These are phyloP conservation scores for Homarus gammarus DNA, from an alignment of 2,888 invertebrate species.

Conservation along the genomic window DNA sequence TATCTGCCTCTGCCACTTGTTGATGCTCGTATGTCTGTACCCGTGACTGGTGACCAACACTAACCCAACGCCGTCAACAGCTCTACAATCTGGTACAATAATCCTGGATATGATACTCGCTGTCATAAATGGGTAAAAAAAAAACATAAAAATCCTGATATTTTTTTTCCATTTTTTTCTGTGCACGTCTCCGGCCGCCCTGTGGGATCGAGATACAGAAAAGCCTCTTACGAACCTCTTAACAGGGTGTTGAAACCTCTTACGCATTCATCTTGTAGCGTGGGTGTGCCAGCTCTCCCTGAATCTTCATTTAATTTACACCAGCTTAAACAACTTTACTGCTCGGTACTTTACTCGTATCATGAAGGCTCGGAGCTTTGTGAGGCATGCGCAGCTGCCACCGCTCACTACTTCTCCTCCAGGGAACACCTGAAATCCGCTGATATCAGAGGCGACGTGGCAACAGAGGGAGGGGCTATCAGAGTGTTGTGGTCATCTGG, in stretches of 20 bases:
- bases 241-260: conserved; percentile 49
- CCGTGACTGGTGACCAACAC: too few species aligned
- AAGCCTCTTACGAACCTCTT: conserved; percentile 38
- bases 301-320: not conserved
- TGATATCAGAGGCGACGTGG: not conserved
- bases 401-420: not conserved
- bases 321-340: not conserved
- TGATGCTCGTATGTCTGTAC: not conserved
- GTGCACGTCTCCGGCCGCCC: not conserved
- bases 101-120: not conserved
- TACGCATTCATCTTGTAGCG: conserved; percentile 31
- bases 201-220: conserved; percentile 22
- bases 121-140: too few species aligned
- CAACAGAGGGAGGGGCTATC: conserved; percentile 15
- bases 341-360: too few species aligned
- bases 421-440: not conserved
- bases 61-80: too few species aligned
- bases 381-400: not conserved
- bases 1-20: not conserved
- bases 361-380: not conserved
- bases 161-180: not conserved
- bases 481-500: conserved; percentile 29
- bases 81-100: too few species aligned
- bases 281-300: conserved; percentile 3
- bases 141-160: too few species aligned